These are phyloP conservation scores for Meteorus colon DNA, from an alignment of 2,888 invertebrate genomes.

Conservation along the genomic window DNA sequence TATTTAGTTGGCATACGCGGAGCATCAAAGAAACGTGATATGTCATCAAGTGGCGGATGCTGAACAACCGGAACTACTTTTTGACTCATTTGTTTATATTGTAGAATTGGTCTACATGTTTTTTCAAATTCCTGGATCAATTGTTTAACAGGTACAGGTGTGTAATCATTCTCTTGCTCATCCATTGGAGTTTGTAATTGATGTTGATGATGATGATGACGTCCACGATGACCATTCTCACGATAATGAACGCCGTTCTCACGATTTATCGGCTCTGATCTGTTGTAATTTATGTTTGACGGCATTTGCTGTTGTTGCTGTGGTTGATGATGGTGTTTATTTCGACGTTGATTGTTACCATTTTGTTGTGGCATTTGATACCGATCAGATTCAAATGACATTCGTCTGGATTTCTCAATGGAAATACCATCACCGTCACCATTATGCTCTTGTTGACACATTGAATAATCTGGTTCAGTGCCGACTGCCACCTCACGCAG, in stretches of 20 bases:
- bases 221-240: conserved; percentile 38
- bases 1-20: conserved; percentile 55
- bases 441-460: conserved; percentile 41
- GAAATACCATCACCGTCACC: conserved; percentile 41
- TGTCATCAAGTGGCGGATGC: conserved; percentile 62
- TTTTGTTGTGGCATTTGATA: conserved; percentile 42
- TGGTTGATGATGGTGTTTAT: conserved; percentile 54
- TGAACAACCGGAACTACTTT: conserved; percentile 62
- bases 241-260: conserved; percentile 37
- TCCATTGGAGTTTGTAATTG: conserved; percentile 35
- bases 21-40: conserved; percentile 68
- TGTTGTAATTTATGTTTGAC: background rate
- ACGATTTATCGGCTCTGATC: conserved; percentile 26
- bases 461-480: conserved; percentile 62
- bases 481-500: conserved; percentile 69
- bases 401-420: conserved; percentile 60
- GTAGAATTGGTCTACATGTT: conserved; percentile 76
- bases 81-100: conserved; percentile 74
- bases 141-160: conserved; percentile 72
- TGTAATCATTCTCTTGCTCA: conserved; percentile 63
- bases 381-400: conserved; percentile 52
- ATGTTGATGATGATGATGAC: conserved; percentile 39
- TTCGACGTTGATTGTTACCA: conserved; percentile 53
- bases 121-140: conserved; percentile 79
- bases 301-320: conserved; percentile 52